These are phyloP conservation scores for Herpailurus yagouaroundi DNA, from an alignment of 2,113 vertebrate species.

Conservation along the genomic window DNA sequence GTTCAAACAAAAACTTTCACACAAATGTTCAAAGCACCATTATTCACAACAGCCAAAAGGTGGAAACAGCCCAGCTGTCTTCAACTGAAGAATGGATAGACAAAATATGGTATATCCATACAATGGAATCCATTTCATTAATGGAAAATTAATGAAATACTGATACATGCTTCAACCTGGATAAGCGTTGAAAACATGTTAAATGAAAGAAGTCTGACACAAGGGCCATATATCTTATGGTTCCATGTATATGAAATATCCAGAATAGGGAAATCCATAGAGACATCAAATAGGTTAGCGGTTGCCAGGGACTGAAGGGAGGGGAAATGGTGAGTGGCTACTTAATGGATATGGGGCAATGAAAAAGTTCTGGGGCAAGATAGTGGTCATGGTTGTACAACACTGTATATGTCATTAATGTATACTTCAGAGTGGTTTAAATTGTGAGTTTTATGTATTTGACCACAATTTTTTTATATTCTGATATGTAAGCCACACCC, in stretches of 20 bases:
- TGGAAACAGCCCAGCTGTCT: background rate
- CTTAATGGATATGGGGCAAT: background rate
- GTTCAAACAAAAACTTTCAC: background rate
- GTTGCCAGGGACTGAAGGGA: background rate
- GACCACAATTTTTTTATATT: background rate
- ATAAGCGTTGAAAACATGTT: background rate
- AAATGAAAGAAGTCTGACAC: background rate
- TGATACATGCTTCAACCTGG: background rate
- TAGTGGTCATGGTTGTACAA: too few species aligned
- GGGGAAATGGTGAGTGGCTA: background rate
- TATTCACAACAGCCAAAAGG: background rate
- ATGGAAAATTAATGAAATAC: background rate
- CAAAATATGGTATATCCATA: background rate
- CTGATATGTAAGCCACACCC: background rate
- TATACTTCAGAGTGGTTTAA: background rate
- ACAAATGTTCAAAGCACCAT: background rate
- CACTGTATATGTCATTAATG: background rate
- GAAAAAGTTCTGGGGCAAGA: background rate
- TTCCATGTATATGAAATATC: background rate
- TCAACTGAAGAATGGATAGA: background rate
- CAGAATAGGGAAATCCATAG: background rate
- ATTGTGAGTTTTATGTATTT: background rate
- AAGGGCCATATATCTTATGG: background rate
- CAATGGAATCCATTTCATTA: background rate
- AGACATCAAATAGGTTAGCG: background rate